These are phyloP conservation scores for Caenorhabditis parvicauda DNA, from an alignment of 2,888 invertebrate genomes.

Conservation along the genomic window DNA sequence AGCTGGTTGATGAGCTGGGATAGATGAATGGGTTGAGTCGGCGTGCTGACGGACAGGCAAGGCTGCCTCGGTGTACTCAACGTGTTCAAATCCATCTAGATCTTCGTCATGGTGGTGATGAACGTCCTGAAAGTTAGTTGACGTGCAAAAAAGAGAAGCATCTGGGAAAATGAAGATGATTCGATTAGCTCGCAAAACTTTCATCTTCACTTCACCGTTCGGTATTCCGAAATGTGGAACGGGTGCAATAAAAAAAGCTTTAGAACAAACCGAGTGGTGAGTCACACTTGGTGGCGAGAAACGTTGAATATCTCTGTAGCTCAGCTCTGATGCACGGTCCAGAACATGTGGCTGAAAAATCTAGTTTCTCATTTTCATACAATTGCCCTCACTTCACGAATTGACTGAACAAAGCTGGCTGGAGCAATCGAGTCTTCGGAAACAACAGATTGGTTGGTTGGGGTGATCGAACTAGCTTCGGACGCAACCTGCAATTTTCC, in stretches of 20 bases:
- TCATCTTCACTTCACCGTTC: no score
- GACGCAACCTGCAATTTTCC: no score
- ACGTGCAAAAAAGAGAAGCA: not conserved
- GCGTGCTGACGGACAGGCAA: no score
- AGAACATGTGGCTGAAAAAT: slow-evolving; percentile 10
- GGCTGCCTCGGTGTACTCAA: slow-evolving; percentile 23
- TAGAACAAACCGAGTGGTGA: no score
- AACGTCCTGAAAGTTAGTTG: slow-evolving; percentile 10
- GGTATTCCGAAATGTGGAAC: no score
- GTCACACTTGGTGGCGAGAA: no score
- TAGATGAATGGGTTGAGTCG: no score
- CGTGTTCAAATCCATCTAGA: slow-evolving; percentile 31
- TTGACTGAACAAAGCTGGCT: slow-evolving; percentile 13
- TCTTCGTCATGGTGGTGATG: slow-evolving; percentile 24
- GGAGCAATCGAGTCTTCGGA: slow-evolving; percentile 31
- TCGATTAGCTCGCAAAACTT: no score
- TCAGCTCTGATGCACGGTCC: slow-evolving; percentile 6
- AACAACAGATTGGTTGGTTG: slow-evolving; percentile 10
- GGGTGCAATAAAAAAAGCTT: no score
- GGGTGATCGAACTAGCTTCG: not conserved
- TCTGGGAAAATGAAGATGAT: no score
- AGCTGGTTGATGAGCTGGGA: no score
- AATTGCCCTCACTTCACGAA: slow-evolving; percentile 2
- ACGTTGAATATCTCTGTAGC: no score
- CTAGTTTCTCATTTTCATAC: not conserved